Percentiles rank a stretch among this genome's conserved stretches.
Conservation (phyloP, 1,140 invertebrate species). For the Antheraea mylitta region DNA sequence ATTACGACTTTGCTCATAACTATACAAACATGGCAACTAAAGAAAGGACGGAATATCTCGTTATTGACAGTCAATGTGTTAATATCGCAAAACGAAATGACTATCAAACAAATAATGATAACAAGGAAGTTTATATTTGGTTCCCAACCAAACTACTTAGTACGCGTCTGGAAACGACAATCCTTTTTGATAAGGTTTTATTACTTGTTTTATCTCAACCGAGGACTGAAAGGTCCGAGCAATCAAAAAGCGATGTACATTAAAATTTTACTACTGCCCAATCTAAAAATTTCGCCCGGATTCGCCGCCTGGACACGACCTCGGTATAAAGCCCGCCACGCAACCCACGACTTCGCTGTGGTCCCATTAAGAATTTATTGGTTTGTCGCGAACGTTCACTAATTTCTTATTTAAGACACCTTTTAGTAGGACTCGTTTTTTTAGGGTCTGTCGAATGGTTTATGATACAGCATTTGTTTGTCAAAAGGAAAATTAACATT, state of each 20-base stretch:
- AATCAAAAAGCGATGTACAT: constrained; percentile 39
- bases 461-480: neutral
- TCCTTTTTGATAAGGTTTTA: constrained; percentile 37
- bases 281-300: constrained; percentile 60
- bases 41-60: too few relatives aligned
- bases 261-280: constrained; percentile 58
- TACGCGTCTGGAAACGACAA: constrained; percentile 10
- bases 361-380: constrained; percentile 6
- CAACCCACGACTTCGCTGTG: constrained; percentile 6
- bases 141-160: neutral
- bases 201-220: constrained; percentile 36
- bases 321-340: constrained; percentile 25
- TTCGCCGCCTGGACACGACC: constrained; percentile 31
- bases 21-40: too few relatives aligned
- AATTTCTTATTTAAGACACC: neutral
- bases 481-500: too few relatives aligned
- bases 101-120: neutral
- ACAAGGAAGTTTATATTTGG: neutral
- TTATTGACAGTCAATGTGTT: too few relatives aligned
- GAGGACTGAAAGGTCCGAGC: constrained; percentile 19
- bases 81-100: neutral
- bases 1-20: too few relatives aligned
- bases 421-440: constrained; percentile 23
- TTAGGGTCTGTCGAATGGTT: constrained; percentile 30
- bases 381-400: neutral